These are phyloP conservation scores for Panthera leo DNA, from an alignment of 2,113 vertebrate species.

Conservation along the genomic window DNA sequence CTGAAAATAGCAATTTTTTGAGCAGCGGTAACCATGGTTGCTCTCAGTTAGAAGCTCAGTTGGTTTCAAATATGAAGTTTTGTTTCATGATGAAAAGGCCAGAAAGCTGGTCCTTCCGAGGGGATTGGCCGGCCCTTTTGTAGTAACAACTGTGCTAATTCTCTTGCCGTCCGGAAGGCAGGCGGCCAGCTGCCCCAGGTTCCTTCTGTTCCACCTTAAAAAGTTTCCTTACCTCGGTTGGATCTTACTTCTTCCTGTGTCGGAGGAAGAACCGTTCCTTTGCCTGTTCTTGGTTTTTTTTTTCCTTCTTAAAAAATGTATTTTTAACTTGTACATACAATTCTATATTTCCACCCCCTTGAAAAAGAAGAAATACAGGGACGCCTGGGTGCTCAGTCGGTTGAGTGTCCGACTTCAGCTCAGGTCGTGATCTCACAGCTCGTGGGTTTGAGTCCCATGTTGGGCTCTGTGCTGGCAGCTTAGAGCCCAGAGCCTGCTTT, in stretches of 20 bases:
- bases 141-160: rapidly evolving
- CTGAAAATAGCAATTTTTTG: conserved; percentile 52
- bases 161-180: not conserved
- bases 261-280: not conserved
- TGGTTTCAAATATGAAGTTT: conserved; percentile 32
- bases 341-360: not conserved
- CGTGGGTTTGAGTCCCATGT: too few relatives aligned
- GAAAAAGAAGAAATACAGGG: not conserved
- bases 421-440: too few relatives aligned
- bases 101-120: not conserved
- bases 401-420: too few relatives aligned
- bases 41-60: not conserved
- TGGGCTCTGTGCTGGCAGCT: too few relatives aligned
- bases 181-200: not conserved
- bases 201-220: not conserved
- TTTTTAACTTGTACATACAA: not conserved
- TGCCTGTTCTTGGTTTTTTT: not conserved
- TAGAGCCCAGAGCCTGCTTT: too few relatives aligned
- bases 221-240: not conserved
- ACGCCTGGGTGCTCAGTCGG: too few relatives aligned
- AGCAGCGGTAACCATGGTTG: conserved; percentile 62
- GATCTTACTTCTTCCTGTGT: not conserved
- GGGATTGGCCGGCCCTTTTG: not conserved
- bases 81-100: not conserved
- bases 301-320: not conserved